Base-by-base conservation (phyloP, 2,888 invertebrate genomes). In the Sclerodermus sp. region DNA sequence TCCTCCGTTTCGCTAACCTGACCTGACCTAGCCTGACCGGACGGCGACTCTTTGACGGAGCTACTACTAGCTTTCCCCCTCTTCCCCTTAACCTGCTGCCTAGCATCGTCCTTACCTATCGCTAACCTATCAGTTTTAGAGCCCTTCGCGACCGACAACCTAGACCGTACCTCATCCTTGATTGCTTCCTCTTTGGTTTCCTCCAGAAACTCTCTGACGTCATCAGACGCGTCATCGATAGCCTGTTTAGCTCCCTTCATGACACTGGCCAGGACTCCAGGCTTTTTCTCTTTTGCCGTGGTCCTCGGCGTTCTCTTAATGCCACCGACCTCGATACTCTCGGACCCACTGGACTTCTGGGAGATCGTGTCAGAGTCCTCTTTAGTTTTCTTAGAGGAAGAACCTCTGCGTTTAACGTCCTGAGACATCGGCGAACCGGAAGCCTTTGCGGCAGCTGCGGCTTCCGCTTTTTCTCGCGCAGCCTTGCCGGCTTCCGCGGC, bases 61-160 rank as follows among this genome's bases (percentile, higher is more conserved):
- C 4, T 5, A 23, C 30, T 57, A 36, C 44, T 45, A 23, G 4
- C 8, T 23, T 23, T 23, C 4, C 8, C 23, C 23, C 8, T 23
- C 23, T 8, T 23, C 3, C 23, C 23, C 23, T 23, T 23, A 3
- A 8, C 23, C 23, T 23, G n/a, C n/a, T n/a, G 23, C 23, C 23
- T 44, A 37, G 42, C 47, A 48, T 50, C 47, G 10, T 56, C 46
- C 13, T 31, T 17, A 32, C 54, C 64, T 49, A 66, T 66, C 12
- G 51, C 55, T 45, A 67, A 59, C 12, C 62, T 59, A 1, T 61
- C 64, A 32, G 49, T 59, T 49, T 67, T 67, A 1, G 68, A 60
- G 17, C 66, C 64, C 37, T 68, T 70, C 1, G 67, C 62, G 31
- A 71, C 63, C 41, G 53, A 67, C 13, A 69, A 69, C 30, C n/a